Conservation (phyloP, 2,797 vertebrate species). For the Syngnathus acus region DNA sequence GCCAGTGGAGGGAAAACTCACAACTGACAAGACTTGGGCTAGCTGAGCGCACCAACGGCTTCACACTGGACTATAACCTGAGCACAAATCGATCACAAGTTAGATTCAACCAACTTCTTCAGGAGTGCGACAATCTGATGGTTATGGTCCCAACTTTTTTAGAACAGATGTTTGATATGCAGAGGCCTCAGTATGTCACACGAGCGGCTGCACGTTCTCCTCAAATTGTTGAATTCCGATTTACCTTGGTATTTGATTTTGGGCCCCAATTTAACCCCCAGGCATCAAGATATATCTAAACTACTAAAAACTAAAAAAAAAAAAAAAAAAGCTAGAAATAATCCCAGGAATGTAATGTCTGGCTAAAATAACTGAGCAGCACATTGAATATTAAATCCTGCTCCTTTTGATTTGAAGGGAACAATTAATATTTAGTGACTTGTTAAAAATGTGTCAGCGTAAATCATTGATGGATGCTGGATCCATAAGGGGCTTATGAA, state of each 20-base stretch:
- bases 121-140: background rate
- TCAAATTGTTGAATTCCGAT: too few species aligned
- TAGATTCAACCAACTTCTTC: constrained; percentile 29
- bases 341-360: background rate
- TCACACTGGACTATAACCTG: constrained; percentile 29
- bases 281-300: too few species aligned
- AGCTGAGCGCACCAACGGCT: constrained; percentile 31
- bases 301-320: too few species aligned
- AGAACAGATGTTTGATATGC: too few species aligned
- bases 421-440: background rate
- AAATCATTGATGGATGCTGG: background rate
- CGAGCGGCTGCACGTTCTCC: too few species aligned
- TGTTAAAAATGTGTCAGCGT: background rate
- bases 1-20: constrained; percentile 66
- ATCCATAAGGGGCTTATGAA: constrained; percentile 11
- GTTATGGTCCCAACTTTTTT: too few species aligned
- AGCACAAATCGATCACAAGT: constrained; percentile 45
- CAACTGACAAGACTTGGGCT: constrained; percentile 57
- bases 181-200: too few species aligned
- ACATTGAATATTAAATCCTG: background rate
- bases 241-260: too few species aligned
- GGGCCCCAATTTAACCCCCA: too few species aligned
- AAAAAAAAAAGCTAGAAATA: too few species aligned
- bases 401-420: background rate
- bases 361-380: background rate